Conservation (phyloP, 2,113 vertebrate genomes). For the Melierax canorus region DNA sequence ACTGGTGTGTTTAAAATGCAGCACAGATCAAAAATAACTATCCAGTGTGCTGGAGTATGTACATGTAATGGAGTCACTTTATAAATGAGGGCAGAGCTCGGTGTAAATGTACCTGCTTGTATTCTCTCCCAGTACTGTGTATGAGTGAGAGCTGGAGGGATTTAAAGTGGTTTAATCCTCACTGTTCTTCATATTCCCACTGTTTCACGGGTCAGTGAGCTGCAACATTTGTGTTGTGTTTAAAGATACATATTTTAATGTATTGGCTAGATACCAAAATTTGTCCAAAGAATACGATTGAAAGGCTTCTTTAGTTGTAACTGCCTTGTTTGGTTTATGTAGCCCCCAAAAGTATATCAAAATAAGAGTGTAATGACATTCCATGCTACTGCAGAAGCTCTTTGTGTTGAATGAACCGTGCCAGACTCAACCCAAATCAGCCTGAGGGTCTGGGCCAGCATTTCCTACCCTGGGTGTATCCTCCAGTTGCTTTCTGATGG, state of each 20-base stretch:
- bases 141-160: not conserved
- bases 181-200: not conserved
- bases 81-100: not conserved
- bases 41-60: not conserved
- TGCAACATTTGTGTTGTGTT: conserved; percentile 29
- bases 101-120: not conserved
- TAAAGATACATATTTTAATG: conserved; percentile 25
- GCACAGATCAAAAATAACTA: conserved; percentile 17
- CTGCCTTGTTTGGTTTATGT: not conserved
- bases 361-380: not conserved
- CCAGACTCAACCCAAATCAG: not conserved
- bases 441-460: not conserved
- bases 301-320: not conserved
- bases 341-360: not conserved
- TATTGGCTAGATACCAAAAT: not conserved
- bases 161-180: conserved; percentile 36
- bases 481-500: not conserved
- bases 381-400: not conserved
- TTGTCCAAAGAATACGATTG: not conserved
- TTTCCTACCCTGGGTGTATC: not conserved
- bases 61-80: not conserved
- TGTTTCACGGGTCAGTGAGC: conserved; percentile 31
- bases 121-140: not conserved
- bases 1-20: conserved; percentile 35
- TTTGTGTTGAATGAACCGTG: not conserved